phyloP scores from a whole-genome alignment of 2,113 vertebrate species.

The Bos taurus region ARS-UCD2.0 NC_037339.1:2021501-2022000 shows the following conservation, averaged over 20 bases:
- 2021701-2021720: background rate
- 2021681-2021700: background rate
- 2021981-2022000: background rate
- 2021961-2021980: background rate
- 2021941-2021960: background rate
- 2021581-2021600: background rate
- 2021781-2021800: constrained; percentile 21
- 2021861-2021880: constrained; percentile 61
- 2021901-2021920: constrained; percentile 41
- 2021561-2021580: background rate
- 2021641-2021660: background rate
- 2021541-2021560: background rate
- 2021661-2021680: background rate
- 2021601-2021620: background rate
- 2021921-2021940: background rate
- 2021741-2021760: background rate
- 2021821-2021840: constrained; percentile 62
- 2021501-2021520: background rate
- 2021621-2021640: background rate
- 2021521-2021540: background rate
- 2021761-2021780: constrained; percentile 49
- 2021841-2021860: constrained; percentile 62
- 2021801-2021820: background rate
- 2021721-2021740: background rate
- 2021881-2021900: background rate